Conservation (phyloP, 2,888 invertebrate genomes). For the Pachymerium ferrugineum region DNA sequence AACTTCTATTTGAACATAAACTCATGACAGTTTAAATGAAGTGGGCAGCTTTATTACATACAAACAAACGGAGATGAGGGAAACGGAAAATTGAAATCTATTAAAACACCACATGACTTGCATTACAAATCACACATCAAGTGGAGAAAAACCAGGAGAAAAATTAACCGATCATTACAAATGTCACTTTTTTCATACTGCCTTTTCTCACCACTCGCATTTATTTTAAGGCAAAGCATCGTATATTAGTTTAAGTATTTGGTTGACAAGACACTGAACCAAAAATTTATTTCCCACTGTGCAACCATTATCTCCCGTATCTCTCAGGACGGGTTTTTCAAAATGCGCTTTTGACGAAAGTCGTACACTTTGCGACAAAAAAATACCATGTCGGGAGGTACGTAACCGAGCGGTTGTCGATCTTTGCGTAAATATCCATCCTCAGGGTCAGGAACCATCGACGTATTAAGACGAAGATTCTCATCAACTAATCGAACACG, state of each 20-base stretch:
- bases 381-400: constrained; percentile 77
- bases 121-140: neutral
- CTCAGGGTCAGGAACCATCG: constrained; percentile 61
- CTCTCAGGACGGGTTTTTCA: constrained; percentile 49
- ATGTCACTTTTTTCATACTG: neutral
- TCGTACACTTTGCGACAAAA: constrained; percentile 94
- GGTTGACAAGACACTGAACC: neutral
- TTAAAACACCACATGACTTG: neutral
- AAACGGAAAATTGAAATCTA: neutral
- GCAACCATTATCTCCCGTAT: neutral
- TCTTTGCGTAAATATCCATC: constrained; percentile 40
- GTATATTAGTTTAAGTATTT: constrained; percentile 8
- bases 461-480: constrained; percentile 59
- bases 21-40: too few relatives aligned
- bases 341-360: constrained; percentile 76
- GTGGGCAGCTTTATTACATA: too few relatives aligned
- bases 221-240: neutral
- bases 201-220: neutral
- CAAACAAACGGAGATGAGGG: neutral
- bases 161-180: neutral
- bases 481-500: constrained; percentile 71
- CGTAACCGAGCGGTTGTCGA: constrained; percentile 57
- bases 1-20: too few relatives aligned
- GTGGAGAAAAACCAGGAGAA: neutral
- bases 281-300: neutral